Percentiles rank a stretch among this genome's conserved stretches.
These are phyloP conservation scores for Cervus canadensis DNA, from an alignment of 2,113 vertebrate genomes.

Conservation along the genomic window DNA sequence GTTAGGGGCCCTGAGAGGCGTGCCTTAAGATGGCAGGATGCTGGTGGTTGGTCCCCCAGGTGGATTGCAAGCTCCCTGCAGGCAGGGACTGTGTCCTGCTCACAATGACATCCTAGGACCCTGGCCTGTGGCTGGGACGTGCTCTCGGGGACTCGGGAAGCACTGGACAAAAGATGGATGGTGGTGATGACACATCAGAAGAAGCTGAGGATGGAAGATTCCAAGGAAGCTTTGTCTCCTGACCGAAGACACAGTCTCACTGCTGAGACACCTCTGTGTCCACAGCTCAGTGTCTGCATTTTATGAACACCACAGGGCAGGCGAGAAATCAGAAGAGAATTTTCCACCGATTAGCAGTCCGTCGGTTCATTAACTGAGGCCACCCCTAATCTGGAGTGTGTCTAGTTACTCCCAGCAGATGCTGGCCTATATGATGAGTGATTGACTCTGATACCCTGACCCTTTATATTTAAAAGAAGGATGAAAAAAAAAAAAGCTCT, in stretches of 20 bases:
- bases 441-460: background rate
- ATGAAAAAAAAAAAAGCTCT: too few species aligned
- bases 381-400: fast-evolving
- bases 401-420: background rate
- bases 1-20: too few species aligned
- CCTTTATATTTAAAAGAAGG: background rate
- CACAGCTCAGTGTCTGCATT: background rate
- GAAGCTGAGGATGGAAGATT: too few species aligned
- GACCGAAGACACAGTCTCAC: fast-evolving
- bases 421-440: background rate
- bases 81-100: background rate
- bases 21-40: fast-evolving
- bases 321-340: background rate
- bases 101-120: fast-evolving
- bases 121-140: fast-evolving
- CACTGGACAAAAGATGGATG: background rate
- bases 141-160: fast-evolving
- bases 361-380: background rate
- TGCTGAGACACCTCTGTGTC: background rate
- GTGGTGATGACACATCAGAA: background rate
- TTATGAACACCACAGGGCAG: background rate
- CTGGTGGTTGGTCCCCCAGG: fast-evolving
- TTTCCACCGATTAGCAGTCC: background rate
- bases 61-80: background rate
- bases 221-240: background rate